These are phyloP conservation scores for Champsocephalus esox DNA, from an alignment of 2,797 vertebrate species.

Conservation along the genomic window DNA sequence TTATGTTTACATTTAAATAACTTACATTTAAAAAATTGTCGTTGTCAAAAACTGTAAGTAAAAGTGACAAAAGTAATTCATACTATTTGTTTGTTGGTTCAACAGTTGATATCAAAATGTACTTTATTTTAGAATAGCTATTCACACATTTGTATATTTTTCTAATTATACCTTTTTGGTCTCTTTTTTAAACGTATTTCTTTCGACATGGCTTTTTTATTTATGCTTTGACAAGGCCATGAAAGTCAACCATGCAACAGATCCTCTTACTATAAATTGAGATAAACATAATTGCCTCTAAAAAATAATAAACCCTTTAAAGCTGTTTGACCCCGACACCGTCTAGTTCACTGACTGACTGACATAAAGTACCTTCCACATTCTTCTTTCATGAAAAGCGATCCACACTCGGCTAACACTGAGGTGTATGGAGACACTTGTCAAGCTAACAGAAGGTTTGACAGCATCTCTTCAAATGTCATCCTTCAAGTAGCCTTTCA, in stretches of 20 bases:
- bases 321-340: conserved; percentile 41
- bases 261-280: conserved; percentile 47
- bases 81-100: too few species aligned
- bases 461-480: conserved; percentile 39
- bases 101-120: neutral
- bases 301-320: conserved; percentile 65
- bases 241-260: conserved; percentile 40
- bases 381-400: conserved; percentile 30
- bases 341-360: conserved; percentile 39
- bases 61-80: too few species aligned
- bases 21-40: too few species aligned
- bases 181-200: conserved; percentile 29
- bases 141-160: conserved; percentile 28
- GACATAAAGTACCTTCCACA: conserved; percentile 29
- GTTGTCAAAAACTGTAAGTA: too few species aligned
- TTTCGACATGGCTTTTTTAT: conserved; percentile 26
- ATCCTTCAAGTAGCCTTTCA: conserved; percentile 50
- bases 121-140: neutral
- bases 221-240: conserved; percentile 50
- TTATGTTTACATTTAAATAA: too few species aligned
- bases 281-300: conserved; percentile 68
- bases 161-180: conserved; percentile 21
- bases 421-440: conserved; percentile 16
- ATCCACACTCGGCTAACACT: conserved; percentile 3
- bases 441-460: conserved; percentile 36